These are phyloP conservation scores for Luscinia luscinia DNA, from an alignment of 2,797 vertebrate species.

Conservation along the genomic window DNA sequence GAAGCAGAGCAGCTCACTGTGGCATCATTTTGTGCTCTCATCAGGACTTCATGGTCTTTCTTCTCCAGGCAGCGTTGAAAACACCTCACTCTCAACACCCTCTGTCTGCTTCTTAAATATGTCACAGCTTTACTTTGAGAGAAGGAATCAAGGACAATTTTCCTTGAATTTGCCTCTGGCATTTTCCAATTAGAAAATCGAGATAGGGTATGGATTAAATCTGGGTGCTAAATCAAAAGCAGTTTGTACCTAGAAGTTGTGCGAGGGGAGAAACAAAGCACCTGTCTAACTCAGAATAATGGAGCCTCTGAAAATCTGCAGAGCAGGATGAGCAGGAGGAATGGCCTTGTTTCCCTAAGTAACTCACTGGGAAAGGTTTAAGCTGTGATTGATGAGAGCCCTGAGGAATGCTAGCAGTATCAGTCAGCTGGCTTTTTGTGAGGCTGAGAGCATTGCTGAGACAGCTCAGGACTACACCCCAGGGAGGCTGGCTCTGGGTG, in stretches of 20 bases:
- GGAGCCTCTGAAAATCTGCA: not conserved
- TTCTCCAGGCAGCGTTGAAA: not conserved
- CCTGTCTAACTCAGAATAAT: not conserved
- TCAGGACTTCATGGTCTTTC: not conserved
- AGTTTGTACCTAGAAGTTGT: not conserved
- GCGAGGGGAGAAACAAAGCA: not conserved
- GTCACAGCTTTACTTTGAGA: not conserved
- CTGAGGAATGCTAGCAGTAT: not conserved
- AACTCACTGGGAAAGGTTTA: not conserved
- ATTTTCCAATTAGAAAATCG: not conserved
- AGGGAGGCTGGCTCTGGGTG: not conserved
- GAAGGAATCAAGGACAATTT: not conserved
- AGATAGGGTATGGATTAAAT: not conserved
- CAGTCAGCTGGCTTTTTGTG: conserved; percentile 17
- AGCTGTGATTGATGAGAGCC: conserved; percentile 35
- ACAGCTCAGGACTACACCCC: not conserved
- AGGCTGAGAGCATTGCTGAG: not conserved
- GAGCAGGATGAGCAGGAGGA: conserved; percentile 11
- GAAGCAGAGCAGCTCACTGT: not conserved
- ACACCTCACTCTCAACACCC: not conserved
- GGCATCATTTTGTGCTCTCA: not conserved
- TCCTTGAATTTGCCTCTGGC: not conserved
- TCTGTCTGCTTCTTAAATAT: not conserved
- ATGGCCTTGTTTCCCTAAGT: conserved; percentile 10
- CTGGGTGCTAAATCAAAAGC: not conserved